phyloP scores from a whole-genome alignment of 2,888 invertebrate genomes.

The Drosophila emarginata region DNA sequence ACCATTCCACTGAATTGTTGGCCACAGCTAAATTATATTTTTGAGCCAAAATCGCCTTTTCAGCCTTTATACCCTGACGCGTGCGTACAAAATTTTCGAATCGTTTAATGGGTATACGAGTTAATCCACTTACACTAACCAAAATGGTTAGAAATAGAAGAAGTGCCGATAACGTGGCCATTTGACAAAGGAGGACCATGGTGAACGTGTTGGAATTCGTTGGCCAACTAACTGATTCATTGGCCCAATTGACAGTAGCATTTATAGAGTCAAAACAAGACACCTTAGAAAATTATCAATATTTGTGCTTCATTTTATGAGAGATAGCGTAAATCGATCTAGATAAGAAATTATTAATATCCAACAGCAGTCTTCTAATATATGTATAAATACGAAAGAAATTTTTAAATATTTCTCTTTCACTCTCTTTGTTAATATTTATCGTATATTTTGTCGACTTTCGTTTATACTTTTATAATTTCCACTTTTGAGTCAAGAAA shows the following conservation, averaged over 20 bases:
- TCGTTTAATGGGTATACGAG: slow-evolving; percentile 22
- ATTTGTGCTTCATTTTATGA: neutral
- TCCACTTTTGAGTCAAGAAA: slow-evolving; percentile 16
- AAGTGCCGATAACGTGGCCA: neutral
- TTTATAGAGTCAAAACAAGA: slow-evolving; percentile 3
- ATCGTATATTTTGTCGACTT: neutral
- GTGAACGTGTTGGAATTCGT: neutral
- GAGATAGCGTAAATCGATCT: slow-evolving; percentile 1
- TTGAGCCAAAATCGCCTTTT: slow-evolving; percentile 8
- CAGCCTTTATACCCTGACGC: slow-evolving; percentile 37
- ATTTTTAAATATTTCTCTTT: neutral
- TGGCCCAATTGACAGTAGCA: slow-evolving; percentile 4
- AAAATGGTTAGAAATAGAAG: neutral
- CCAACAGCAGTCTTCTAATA: neutral
- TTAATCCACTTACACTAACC: neutral
- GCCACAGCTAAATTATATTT: slow-evolving; percentile 46
- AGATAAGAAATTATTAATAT: slow-evolving; percentile 10
- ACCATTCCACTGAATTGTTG: slow-evolving; percentile 82
- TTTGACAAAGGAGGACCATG: neutral
- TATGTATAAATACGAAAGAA: too few species aligned
- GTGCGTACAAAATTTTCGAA: slow-evolving; percentile 19
- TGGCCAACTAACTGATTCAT: neutral
- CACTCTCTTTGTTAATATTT: too few species aligned
- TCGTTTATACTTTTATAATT: slow-evolving; percentile 25
- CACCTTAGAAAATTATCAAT: slow-evolving; percentile 1